Evolutionary conservation across 35 echinoderm and acorn worm species (phyloP).

Genomic region (Anneissia japonica): DNA sequence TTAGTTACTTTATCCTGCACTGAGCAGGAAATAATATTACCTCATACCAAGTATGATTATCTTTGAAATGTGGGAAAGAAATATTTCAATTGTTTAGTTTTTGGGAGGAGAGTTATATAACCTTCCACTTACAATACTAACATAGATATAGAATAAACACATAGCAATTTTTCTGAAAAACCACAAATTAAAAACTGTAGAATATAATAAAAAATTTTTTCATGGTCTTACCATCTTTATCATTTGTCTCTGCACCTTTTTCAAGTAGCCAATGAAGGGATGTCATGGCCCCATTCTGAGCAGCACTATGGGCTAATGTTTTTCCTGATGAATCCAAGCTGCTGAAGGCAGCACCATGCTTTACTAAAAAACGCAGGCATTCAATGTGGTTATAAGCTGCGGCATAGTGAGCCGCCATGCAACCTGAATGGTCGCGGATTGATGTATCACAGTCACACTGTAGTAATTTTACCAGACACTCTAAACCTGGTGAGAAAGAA

Average conservation of each 20-base stretch:
- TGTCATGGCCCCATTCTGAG: constrained; percentile 67
- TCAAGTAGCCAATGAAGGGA: constrained; percentile 85
- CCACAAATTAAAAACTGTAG: no score
- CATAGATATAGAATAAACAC: no score
- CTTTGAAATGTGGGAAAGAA: no score
- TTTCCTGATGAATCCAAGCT: constrained; percentile 41
- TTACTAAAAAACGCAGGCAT: constrained; percentile 79
- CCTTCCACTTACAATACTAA: no score
- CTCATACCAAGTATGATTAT: no score
- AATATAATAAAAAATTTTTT: no score
- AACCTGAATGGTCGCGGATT: constrained; percentile 39
- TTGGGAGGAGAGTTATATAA: no score
- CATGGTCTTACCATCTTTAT: constrained; percentile 66
- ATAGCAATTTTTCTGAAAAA: no score
- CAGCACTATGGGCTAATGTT: constrained; percentile 68
- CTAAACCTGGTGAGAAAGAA: constrained; percentile 36
- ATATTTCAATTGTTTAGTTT: no score
- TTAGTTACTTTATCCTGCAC: no score
- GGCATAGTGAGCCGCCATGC: constrained; percentile 63
- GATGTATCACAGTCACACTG: constrained; percentile 75
- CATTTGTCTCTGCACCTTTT: constrained; percentile 44
- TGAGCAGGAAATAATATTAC: no score
- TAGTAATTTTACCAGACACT: constrained; percentile 74
- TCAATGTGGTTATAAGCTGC: constrained; percentile 70
- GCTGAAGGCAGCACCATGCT: constrained; percentile 52